Percentiles rank a stretch among this genome's conserved stretches.
Evolutionary conservation across 2,888 invertebrate genomes (phyloP).

Genomic region (Apodemia duryi): DNA sequence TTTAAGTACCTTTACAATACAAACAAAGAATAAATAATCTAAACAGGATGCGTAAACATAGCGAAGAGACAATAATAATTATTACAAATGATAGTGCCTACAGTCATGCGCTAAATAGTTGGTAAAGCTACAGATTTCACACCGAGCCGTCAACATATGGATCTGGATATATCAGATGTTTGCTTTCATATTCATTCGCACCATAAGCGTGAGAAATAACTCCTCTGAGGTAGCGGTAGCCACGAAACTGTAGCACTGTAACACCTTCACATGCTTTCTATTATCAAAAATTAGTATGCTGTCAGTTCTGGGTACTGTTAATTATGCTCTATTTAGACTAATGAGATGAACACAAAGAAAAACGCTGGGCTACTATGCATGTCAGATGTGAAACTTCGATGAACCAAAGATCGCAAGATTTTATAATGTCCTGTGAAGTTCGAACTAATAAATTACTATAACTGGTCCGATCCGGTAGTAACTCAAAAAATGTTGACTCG

Average conservation of each 20-base stretch:
- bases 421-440: too few species aligned
- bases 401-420: not conserved
- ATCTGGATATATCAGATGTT: conserved; percentile 76
- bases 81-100: conserved; percentile 77
- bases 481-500: too few species aligned
- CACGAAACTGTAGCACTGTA: conserved; percentile 59
- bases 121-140: conserved; percentile 79
- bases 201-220: conserved; percentile 72
- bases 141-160: conserved; percentile 77
- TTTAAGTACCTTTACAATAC: conserved; percentile 25
- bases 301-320: conserved; percentile 61
- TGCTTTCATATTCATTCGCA: conserved; percentile 76
- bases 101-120: conserved; percentile 71
- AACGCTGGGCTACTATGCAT: conserved; percentile 19
- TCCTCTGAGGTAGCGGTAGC: conserved; percentile 65
- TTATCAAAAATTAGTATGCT: conserved; percentile 55
- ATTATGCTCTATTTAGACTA: conserved; percentile 45
- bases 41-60: conserved; percentile 68
- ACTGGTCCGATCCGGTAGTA: too few species aligned
- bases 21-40: conserved; percentile 50
- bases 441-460: too few species aligned
- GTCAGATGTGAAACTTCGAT: not conserved
- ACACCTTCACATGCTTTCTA: conserved; percentile 60
- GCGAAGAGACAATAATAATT: conserved; percentile 77
- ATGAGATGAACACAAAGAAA: conserved; percentile 37